Evolutionary conservation across 2,888 invertebrate genomes (phyloP), one percentile per base, ranked within the genome.

Genomic region (Lamellibrachia satsuma): DNA sequence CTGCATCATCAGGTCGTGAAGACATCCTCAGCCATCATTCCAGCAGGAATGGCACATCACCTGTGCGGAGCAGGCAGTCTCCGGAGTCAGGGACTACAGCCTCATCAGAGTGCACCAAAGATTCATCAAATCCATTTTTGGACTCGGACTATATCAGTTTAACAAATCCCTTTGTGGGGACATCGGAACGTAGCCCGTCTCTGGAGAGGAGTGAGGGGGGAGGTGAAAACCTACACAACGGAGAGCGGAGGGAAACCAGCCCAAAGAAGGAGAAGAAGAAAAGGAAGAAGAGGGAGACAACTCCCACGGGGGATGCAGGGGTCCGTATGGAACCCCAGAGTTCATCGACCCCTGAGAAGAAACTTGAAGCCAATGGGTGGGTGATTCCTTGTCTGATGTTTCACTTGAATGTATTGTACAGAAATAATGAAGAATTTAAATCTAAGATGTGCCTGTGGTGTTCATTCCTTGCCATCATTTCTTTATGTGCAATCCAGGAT

Each of bases 231-330:
- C 3, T 75, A 4, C 75, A 11, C 60, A 92, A 93, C 52, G 52
- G 92, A 60, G 93, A 92, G 52, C 27, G 55, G 55, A 91, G 27
- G 55, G 57, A n/a, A 57, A 51, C 7, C n/a, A n/a, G 39, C 27
- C 52, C n/a, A 51, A 52, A 27, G 52, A 52, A 52, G 52, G 60
- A 22, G 52, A 52, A 27, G 52, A 52, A 15, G 90, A 51, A 15
- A 90, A 22, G 91, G 91, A 52, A 39, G 91, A 91, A 55, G 55
- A 55, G 52, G 52, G 27, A 55, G 52, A 52, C 8, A 3, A 55
- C 52, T 52, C 52, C 39, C 2, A 55, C 39, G 11, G 91, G 15
- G n/a, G 52, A 52, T 22, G 91, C n/a, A 3, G 91, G 8, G 15
- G 75, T 15, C 22, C 6, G 22, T 75, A 75, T 75, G 75, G 75